Evolutionary conservation across 2,888 invertebrate genomes (phyloP), one percentile per base, ranked within the genome.

Genomic region (Odiellus spinosus): DNA sequence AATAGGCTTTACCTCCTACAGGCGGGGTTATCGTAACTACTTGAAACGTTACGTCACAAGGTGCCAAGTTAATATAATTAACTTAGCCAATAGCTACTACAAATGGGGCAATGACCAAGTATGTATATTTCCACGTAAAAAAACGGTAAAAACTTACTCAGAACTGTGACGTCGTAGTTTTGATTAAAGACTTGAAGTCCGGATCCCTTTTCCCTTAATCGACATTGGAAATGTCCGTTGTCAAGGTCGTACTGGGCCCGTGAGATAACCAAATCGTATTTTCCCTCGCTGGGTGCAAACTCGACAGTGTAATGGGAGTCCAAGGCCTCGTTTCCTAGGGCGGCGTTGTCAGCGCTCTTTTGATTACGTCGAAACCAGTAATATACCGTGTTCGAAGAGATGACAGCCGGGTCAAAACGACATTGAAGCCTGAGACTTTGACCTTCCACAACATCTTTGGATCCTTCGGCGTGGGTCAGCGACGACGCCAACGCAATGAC

Each of bases 241-340:
- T 87, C 90, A 17, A 83, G 74, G 63, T 80, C 84, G 70, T 88
- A 91, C 44, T 84, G 82, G 42, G 88, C 85, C 64, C 84, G 85
- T 55, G 79, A 76, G 60, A 93, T 87, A 66, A 81, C 74, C 59
- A 93, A 73, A 69, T 91, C 88, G 72, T 90, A 93, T 35, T 77
- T 75, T 50, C 91, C 90, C 52, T 78, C 76, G 49, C 74, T 74
- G 38, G 85, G 83, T 55, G 77, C 76, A 66, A 78, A 82, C 62
- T 80, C 80, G 60, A 84, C 73, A 66, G 82, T 79, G 72, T 90
- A 90, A 67, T 84, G 81, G 54, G 77, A 77, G 61, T 83, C 83
- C 56, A 90, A 71, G 43, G 85, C 79, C 45, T 79, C 77, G 58
- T 77, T 74, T 51, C 80, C 81, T 60, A 90, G 82, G 60, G 88